phyloP scores from a whole-genome alignment of 2,888 invertebrate genomes.

The Podabrus alpinus region DNA sequence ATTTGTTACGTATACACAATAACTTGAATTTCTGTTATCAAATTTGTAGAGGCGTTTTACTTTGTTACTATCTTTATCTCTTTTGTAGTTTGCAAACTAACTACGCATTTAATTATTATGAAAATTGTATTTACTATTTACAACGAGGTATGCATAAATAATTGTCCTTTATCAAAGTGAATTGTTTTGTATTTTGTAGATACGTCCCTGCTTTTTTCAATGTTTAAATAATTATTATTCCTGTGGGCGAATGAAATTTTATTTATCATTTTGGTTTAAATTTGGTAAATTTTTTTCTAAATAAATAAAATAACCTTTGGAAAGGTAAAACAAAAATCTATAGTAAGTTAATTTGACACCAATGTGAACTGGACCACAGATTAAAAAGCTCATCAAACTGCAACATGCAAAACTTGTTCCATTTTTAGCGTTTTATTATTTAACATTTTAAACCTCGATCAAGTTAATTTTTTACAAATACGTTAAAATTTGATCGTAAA shows the following conservation, averaged over 20 bases:
- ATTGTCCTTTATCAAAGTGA: neutral
- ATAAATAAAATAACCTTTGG: neutral
- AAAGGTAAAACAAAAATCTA: neutral
- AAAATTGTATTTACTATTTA: neutral
- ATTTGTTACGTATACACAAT: neutral
- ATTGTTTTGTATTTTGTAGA: neutral
- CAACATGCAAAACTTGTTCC: neutral
- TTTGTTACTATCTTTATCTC: neutral
- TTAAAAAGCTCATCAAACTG: neutral
- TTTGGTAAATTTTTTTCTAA: neutral
- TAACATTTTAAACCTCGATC: neutral
- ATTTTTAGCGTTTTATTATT: neutral
- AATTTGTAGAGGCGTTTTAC: neutral
- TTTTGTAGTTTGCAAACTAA: neutral
- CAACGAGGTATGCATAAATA: neutral
- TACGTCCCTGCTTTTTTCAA: neutral
- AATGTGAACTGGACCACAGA: neutral
- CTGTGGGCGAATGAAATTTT: neutral
- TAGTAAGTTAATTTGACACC: neutral
- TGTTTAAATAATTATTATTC: neutral
- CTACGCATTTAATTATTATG: neutral
- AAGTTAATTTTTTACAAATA: neutral
- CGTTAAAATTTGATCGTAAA: too few species aligned
- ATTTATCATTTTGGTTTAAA: neutral
- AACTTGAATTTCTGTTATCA: neutral